Base-by-base conservation (phyloP, 2,888 invertebrate species). In the Rhagonycha lutea region DNA sequence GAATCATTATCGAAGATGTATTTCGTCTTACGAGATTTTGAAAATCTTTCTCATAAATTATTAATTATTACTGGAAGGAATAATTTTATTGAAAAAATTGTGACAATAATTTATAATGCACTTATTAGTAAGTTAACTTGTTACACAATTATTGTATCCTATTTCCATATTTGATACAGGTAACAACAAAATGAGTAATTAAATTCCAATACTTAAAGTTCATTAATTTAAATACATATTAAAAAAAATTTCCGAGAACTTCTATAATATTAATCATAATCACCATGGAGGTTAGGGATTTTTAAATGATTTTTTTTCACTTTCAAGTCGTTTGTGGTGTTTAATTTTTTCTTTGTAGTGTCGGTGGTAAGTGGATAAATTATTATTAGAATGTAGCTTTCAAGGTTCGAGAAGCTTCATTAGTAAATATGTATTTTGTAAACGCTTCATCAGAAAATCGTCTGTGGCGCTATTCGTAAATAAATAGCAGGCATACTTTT, bases 1-100 rank as follows among this genome's bases (percentile, higher is more conserved):
- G 71, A 73, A 76, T 68, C 63, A 4, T 14, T 69, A 61, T 68
- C 62, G 62, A 14, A 32, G 14, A 18, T 24, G 18, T 14, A 61
- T 18, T 68, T 72, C 28, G 28, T 32, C 32, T 69, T 69, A 9
- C 18, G 14, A 61, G 68, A 60, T 61, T 14, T 24, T 18, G 72
- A 67, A 72, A 32, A 24, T 8, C 10, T 5, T 47, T 7, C 18
- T 32, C 12, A 24, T n/a, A 24, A 69, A n/a, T 60, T 47, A 47
- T 65, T 65, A 26, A 23, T 69, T 69, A 23, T 69, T 69, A 68
- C 11, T 32, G 9, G 5, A 47, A 47, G 2, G n/a, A 47, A 47
- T 47, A 47, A n/a, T 47, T 47, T 47, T 47, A 7, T n/a, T 47
- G 12, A n/a, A 4, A 5, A 47, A 47, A 47, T 47, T 47, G 11